Conservation (phyloP, 2,113 vertebrate species). For the Leucopsar rothschildi region DNA sequence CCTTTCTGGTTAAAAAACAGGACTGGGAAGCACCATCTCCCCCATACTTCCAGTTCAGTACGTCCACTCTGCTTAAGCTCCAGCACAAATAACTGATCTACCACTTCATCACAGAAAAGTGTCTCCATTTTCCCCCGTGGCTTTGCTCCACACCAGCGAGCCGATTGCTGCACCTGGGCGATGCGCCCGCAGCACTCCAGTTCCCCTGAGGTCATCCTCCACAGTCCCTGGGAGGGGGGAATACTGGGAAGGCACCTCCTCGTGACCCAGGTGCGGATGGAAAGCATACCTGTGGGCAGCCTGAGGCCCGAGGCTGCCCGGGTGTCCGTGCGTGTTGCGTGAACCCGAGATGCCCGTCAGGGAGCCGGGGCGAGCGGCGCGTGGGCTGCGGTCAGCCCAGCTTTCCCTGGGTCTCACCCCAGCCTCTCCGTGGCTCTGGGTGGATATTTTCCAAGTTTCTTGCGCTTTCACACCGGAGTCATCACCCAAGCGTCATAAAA, state of each 20-base stretch:
- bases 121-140: neutral
- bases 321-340: neutral
- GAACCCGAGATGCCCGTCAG: rapidly evolving
- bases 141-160: neutral
- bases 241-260: neutral
- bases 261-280: neutral
- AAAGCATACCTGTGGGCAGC: constrained; percentile 22
- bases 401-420: neutral
- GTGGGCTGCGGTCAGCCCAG: neutral
- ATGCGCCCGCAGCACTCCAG: rapidly evolving
- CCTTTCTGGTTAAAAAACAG: neutral
- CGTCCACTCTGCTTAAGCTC: neutral
- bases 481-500: neutral
- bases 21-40: neutral
- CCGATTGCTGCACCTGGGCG: neutral
- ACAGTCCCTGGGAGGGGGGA: neutral
- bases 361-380: rapidly evolving
- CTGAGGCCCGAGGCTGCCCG: neutral
- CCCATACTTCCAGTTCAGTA: neutral
- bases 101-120: rapidly evolving
- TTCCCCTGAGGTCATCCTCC: neutral
- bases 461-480: neutral
- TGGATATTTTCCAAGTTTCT: neutral
- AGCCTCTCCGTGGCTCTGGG: neutral
- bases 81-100: neutral